A percentile compares a stretch with the other conserved stretches of the same genome.
These are phyloP conservation scores for Drosophila eohydei DNA, from an alignment of 2,888 invertebrate species.

Conservation along the genomic window DNA sequence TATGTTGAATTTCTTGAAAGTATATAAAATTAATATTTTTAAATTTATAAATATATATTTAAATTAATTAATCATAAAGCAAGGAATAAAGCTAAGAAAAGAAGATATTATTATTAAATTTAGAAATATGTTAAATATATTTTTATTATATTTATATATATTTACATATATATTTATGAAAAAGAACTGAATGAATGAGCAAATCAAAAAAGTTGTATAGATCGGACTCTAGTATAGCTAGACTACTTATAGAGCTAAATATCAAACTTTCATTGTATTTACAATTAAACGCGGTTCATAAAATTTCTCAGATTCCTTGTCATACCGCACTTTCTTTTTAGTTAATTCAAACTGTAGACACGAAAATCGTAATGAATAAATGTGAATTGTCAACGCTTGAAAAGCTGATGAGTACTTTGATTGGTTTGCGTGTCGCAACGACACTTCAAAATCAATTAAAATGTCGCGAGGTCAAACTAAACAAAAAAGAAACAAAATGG, in stretches of 20 bases:
- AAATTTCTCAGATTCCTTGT: not conserved
- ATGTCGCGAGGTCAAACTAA: constrained; percentile 24
- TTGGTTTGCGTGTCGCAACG: constrained; percentile 30
- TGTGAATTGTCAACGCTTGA: constrained; percentile 3
- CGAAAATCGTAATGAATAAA: not conserved
- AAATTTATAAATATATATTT: too few species aligned
- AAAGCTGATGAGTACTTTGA: constrained; percentile 10
- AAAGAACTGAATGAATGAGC: too few species aligned
- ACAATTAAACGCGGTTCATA: not conserved
- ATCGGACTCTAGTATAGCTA: too few species aligned
- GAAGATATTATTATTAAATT: too few species aligned
- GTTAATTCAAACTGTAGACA: not conserved
- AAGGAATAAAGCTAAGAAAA: too few species aligned
- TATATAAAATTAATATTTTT: too few species aligned
- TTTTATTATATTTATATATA: too few species aligned
- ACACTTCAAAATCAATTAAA: constrained; percentile 76
- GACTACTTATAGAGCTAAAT: not conserved
- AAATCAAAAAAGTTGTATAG: too few species aligned
- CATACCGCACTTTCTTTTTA: not conserved
- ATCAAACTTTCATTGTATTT: not conserved
- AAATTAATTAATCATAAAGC: too few species aligned
- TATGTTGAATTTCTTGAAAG: too few species aligned
- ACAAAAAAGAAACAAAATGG: constrained; percentile 14
- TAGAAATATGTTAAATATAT: too few species aligned
- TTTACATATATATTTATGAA: too few species aligned